Evolutionary conservation across 2,888 invertebrate species (phyloP).

Genomic region (Eilema griseolum): DNA sequence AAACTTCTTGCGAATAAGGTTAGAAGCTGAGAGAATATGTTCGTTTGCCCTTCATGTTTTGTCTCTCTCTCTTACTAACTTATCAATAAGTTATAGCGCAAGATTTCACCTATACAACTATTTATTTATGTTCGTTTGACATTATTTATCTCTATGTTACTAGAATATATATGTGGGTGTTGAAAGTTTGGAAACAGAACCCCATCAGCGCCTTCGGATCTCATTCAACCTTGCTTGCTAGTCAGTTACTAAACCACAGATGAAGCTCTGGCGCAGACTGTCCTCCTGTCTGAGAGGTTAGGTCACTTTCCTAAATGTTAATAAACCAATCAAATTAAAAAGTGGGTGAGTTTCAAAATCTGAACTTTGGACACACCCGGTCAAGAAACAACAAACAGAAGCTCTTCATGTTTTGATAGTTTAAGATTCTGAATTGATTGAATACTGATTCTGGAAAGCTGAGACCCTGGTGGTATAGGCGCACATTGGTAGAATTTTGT

Average conservation of each 20-base stretch:
- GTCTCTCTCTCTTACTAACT: conserved; percentile 22
- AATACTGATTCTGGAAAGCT: too few species aligned
- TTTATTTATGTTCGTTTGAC: conserved; percentile 10
- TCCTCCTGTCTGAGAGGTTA: not conserved
- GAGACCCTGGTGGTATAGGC: not conserved
- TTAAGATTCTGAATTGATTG: too few species aligned
- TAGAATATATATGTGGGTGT: not conserved
- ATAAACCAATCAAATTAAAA: not conserved
- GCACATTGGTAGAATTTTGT: not conserved
- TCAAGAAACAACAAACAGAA: too few species aligned
- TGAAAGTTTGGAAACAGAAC: too few species aligned
- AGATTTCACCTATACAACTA: conserved; percentile 14
- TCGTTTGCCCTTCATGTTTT: conserved; percentile 25
- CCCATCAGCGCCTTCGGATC: too few species aligned
- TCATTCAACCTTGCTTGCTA: too few species aligned
- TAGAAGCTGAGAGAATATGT: conserved; percentile 40
- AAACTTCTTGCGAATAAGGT: conserved; percentile 33
- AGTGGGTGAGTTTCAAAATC: not conserved
- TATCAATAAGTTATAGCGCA: conserved; percentile 12
- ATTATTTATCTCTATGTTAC: not conserved
- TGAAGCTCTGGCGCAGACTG: not conserved
- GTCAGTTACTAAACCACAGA: not conserved
- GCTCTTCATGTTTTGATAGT: too few species aligned
- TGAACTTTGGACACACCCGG: not conserved
- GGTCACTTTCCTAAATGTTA: not conserved